Percentiles rank a stretch among this genome's conserved stretches.
Evolutionary conservation across 2,888 invertebrate genomes (phyloP).

Genomic region (Ormyrus nitidulus): DNA sequence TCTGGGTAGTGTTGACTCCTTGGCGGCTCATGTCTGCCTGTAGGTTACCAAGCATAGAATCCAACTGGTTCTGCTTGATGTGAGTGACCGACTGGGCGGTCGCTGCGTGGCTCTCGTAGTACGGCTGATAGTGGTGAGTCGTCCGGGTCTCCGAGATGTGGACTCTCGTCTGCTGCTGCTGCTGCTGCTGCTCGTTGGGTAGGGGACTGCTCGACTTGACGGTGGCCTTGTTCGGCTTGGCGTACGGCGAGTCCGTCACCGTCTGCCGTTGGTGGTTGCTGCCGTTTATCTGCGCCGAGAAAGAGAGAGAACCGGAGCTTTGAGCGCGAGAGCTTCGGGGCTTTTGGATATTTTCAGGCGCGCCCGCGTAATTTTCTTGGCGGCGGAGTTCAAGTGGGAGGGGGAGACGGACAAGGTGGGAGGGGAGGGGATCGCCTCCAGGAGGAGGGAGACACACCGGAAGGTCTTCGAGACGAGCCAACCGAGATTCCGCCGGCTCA

Average conservation of each 20-base stretch:
- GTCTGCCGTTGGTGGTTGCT: conserved; percentile 81
- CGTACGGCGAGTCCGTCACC: conserved; percentile 83
- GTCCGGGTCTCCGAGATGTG: conserved; percentile 72
- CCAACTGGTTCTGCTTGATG: conserved; percentile 82
- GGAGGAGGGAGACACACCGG: background rate
- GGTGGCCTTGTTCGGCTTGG: conserved; percentile 81
- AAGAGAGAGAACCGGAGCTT: no score
- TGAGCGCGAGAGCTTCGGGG: no score
- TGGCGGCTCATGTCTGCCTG: conserved; percentile 99
- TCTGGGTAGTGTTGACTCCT: conserved; percentile 98
- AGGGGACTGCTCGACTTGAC: conserved; percentile 71
- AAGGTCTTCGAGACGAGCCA: conserved; percentile 4
- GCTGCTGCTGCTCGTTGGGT: conserved; percentile 76
- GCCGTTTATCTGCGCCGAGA: conserved; percentile 78
- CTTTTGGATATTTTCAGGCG: no score
- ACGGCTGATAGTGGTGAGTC: conserved; percentile 72
- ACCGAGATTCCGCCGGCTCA: background rate
- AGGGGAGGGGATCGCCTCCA: no score
- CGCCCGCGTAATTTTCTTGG: no score
- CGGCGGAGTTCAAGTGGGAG: background rate
- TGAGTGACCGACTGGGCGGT: conserved; percentile 75
- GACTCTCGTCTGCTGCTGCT: conserved; percentile 66
- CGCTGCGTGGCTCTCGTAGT: conserved; percentile 73
- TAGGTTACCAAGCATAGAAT: conserved; percentile 94
- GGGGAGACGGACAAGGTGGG: no score